These are phyloP conservation scores for Sitta carolinensis DNA, from an alignment of 2,797 vertebrate species.

Conservation along the genomic window DNA sequence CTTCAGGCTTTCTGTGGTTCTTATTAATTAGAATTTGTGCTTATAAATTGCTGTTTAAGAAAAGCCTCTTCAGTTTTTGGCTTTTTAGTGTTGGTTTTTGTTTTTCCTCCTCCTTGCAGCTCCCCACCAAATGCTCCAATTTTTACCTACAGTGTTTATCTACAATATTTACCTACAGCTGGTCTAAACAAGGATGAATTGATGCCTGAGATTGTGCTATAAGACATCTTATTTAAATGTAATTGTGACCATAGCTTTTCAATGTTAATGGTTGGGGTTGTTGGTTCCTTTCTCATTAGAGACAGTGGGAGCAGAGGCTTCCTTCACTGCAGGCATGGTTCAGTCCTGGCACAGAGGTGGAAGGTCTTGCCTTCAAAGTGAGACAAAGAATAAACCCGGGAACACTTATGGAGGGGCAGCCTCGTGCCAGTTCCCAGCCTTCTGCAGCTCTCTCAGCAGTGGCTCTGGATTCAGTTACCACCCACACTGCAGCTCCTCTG, in stretches of 20 bases:
- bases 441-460: background rate
- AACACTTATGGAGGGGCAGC: background rate
- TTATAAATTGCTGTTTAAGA: background rate
- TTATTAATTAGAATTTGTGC: slow-evolving; percentile 12
- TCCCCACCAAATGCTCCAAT: background rate
- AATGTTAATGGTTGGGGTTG: background rate
- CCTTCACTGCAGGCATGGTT: background rate
- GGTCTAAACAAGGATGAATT: background rate
- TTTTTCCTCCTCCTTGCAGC: background rate
- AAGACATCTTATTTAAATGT: background rate
- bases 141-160: background rate
- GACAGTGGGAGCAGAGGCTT: background rate
- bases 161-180: background rate
- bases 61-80: background rate
- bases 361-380: background rate
- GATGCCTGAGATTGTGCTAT: background rate
- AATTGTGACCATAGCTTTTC: background rate
- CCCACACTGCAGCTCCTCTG: background rate
- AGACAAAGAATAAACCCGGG: background rate
- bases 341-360: background rate
- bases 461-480: background rate
- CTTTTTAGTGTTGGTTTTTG: background rate
- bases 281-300: background rate
- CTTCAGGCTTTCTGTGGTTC: slow-evolving; percentile 12
- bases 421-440: background rate